Base-by-base conservation (phyloP, 2,888 invertebrate genomes). In the Tolmerus cingulatus region DNA sequence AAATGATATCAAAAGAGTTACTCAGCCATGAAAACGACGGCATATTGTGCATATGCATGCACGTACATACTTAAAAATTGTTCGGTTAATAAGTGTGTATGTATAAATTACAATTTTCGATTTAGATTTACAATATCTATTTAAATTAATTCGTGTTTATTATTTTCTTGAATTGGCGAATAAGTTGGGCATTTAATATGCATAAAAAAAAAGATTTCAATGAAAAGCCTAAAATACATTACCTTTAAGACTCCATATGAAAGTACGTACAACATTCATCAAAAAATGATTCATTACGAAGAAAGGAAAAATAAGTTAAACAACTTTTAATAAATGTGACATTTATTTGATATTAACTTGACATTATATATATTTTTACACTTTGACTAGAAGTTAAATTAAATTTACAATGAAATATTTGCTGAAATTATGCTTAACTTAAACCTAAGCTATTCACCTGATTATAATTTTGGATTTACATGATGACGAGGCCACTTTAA, bases 261-360 rank as follows among this genome's bases (percentile, higher is more conserved):
- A 51, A 16, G 12, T 1, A 51, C 4, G 4, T n/a, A 46, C 14
- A 46, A 46, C 3, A 5, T 0, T 16, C 2, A 23, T 5, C 9
- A 27, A 23, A 23, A 1, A 5, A n/a, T n/a, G 23, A 7, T 19
- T 7, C 8, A 9, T 19, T 8, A 57, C 19, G 23, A n/a, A n/a
- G 12, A 3, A 51, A 51, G 51, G 1, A 19, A 9, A 66, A 19
- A 23, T 7, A 66, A 66, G 9, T 57, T 57, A 57, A 12, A 76
- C 76, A 34, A 57, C 46, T 46, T 87, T 19, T 87, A 87, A 87
- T 88, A 88, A 88, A 88, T 87, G 87, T 85, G 88, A 88, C 88
- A 88, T 88, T 88, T 88, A 89, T 89, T 87, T 81, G 74, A 74
- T 85, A 85, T 43, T 46, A 74, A 85, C 74, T 85, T 87, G 74